Conservation (phyloP, 1,140 invertebrate species). For the Drosophila sechellia region DNA sequence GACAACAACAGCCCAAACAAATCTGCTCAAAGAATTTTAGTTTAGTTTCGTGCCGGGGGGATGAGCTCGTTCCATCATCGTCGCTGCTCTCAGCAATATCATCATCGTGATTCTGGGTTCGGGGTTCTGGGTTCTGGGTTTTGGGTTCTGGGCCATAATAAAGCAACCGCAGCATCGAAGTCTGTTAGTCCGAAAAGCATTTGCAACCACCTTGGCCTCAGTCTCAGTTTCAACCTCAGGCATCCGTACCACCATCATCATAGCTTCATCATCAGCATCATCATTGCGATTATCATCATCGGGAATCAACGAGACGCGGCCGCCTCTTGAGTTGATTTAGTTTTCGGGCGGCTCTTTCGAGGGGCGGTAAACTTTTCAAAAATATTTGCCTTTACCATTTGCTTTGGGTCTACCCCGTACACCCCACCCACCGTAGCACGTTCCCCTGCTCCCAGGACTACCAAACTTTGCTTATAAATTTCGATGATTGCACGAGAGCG, state of each 20-base stretch:
- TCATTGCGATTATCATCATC: constrained; percentile 34
- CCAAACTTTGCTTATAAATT: constrained; percentile 78
- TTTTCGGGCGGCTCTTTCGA: constrained; percentile 24
- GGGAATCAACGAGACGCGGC: constrained; percentile 39
- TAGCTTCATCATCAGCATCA: not conserved
- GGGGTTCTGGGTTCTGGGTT: no score
- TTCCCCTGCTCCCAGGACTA: not conserved
- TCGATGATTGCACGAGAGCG: constrained; percentile 62
- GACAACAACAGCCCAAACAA: constrained; percentile 50
- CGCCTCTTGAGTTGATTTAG: constrained; percentile 71
- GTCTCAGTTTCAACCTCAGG: constrained; percentile 1
- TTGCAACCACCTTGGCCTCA: not conserved
- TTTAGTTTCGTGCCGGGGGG: constrained; percentile 51
- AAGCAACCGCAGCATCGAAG: constrained; percentile 40
- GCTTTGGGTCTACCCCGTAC: not conserved
- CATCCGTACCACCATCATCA: no score
- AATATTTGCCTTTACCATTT: constrained; percentile 72
- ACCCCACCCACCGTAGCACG: not conserved
- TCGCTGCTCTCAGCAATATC: not conserved
- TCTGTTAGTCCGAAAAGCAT: constrained; percentile 37
- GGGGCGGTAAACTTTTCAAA: constrained; percentile 43
- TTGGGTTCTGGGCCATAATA: constrained; percentile 22
- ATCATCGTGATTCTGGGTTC: constrained; percentile 9
- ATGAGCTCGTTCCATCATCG: no score
- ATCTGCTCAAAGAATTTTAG: constrained; percentile 67